These are phyloP conservation scores for Falco rusticolus DNA, from an alignment of 2,797 vertebrate species.

Conservation along the genomic window DNA sequence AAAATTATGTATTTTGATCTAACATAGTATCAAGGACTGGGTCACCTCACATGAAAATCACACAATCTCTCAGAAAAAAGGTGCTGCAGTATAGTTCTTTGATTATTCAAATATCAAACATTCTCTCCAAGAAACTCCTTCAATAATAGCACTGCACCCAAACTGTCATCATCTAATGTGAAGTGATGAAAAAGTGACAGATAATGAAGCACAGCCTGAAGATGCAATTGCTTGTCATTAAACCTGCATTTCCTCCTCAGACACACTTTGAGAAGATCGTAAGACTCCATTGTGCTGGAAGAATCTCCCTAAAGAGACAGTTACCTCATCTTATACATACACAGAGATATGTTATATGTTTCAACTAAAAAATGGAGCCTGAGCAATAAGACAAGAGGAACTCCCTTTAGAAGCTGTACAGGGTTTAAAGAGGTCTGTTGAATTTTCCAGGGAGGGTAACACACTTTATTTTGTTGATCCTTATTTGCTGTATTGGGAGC, in stretches of 20 bases:
- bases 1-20: background rate
- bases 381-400: background rate
- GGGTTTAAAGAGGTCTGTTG: background rate
- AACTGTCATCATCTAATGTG: conserved; percentile 6
- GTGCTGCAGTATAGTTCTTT: background rate
- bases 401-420: background rate
- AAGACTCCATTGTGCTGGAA: background rate
- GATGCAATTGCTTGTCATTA: background rate
- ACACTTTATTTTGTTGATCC: background rate
- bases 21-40: background rate
- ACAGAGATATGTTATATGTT: background rate
- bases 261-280: background rate
- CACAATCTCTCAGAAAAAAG: background rate
- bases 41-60: conserved; percentile 2
- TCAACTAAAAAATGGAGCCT: background rate
- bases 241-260: background rate
- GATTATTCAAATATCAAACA: conserved; percentile 34
- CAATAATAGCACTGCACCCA: background rate
- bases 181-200: conserved; percentile 26
- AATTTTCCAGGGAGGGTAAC: background rate
- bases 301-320: background rate
- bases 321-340: background rate
- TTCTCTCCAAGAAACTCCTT: background rate
- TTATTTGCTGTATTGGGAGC: background rate
- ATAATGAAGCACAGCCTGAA: background rate